Evolutionary conservation across 2,888 invertebrate genomes (phyloP).

Genomic region (Fissipunctia ypsillon): DNA sequence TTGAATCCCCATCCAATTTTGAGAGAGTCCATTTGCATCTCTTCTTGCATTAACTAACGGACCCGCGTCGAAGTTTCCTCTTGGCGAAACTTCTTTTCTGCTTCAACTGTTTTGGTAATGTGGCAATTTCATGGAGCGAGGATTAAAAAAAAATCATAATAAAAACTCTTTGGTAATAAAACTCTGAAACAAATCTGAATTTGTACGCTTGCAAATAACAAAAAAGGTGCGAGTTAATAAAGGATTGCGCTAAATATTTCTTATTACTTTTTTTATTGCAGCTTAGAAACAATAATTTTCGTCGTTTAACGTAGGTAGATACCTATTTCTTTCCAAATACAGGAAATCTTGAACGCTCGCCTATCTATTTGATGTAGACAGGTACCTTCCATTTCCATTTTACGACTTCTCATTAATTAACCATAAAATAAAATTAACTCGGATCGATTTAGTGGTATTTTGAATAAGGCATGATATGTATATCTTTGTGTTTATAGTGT

Average conservation of each 20-base stretch:
- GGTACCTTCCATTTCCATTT: conserved; percentile 56
- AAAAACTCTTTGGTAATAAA: conserved; percentile 61
- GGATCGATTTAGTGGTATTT: conserved; percentile 59
- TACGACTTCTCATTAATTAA: conserved; percentile 66
- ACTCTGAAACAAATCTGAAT: conserved; percentile 54
- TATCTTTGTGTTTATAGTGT: conserved; percentile 59
- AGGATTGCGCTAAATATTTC: conserved; percentile 26
- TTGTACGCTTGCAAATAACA: conserved; percentile 28
- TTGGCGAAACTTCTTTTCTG: conserved; percentile 68
- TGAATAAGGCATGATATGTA: conserved; percentile 42
- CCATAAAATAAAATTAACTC: conserved; percentile 66
- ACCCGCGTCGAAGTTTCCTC: conserved; percentile 69
- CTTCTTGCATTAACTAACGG: conserved; percentile 79
- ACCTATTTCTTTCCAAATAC: conserved; percentile 52
- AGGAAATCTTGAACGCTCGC: conserved; percentile 50
- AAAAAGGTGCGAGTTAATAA: conserved; percentile 25
- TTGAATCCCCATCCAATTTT: conserved; percentile 84
- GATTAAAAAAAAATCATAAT: conserved; percentile 67
- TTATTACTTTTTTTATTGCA: conserved; percentile 30
- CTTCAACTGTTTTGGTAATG: conserved; percentile 65
- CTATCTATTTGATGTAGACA: conserved; percentile 53
- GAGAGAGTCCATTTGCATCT: conserved; percentile 84
- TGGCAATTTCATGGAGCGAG: conserved; percentile 55
- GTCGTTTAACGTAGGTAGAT: conserved; percentile 25
- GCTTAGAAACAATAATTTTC: conserved; percentile 24